phyloP scores from a whole-genome alignment of 2,113 vertebrate species.

The Chaetura pelagica region DNA sequence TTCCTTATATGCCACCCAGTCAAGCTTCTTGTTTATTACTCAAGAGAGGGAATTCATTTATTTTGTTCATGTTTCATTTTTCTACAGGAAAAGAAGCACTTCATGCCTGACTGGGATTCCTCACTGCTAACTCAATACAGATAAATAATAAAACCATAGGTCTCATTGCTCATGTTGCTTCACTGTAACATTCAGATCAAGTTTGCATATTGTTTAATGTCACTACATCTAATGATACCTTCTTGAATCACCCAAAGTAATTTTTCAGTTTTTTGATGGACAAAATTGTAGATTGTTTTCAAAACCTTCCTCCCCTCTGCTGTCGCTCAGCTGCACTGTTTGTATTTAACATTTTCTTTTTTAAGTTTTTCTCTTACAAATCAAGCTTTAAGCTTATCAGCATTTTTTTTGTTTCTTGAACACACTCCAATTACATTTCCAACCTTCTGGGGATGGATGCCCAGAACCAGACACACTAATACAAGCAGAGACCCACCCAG shows the following conservation, averaged over 20 bases:
- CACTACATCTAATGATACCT: neutral
- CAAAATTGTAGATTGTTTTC: neutral
- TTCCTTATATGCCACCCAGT: neutral
- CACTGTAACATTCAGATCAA: neutral
- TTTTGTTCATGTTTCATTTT: neutral
- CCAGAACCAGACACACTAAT: conserved; percentile 38
- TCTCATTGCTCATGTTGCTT: neutral
- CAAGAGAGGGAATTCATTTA: neutral
- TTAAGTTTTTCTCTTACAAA: conserved; percentile 18
- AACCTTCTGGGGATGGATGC: neutral
- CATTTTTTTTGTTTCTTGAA: conserved; percentile 23
- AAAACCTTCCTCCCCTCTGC: neutral
- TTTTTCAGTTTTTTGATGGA: conserved; percentile 1
- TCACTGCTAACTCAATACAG: neutral
- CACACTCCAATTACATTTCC: neutral
- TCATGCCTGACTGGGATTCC: neutral
- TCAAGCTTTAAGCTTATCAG: neutral
- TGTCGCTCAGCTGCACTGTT: neutral
- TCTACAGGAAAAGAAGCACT: neutral
- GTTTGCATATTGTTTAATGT: conserved; percentile 6
- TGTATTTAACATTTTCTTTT: neutral
- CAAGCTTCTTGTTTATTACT: neutral
- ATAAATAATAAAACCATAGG: neutral
- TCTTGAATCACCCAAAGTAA: neutral
- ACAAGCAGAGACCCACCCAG: neutral